Evolutionary conservation across 2,888 invertebrate species (phyloP).

Genomic region (Apantesis nais): DNA sequence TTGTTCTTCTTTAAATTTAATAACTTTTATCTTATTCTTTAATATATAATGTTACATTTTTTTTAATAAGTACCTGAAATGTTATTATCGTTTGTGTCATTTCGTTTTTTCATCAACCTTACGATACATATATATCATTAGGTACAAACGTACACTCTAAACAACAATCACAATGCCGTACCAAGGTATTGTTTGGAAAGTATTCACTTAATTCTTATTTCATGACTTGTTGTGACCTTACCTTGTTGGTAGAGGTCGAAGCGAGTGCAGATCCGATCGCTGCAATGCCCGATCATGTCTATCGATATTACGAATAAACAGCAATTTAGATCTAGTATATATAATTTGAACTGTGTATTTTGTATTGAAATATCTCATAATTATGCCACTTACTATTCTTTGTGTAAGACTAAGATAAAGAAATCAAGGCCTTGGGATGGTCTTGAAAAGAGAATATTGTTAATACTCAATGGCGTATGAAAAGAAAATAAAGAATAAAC

Average conservation of each 20-base stretch:
- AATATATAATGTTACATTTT: too few relatives aligned
- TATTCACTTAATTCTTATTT: conserved; percentile 71
- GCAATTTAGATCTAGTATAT: conserved; percentile 46
- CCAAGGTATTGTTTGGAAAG: conserved; percentile 62
- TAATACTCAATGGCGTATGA: background rate
- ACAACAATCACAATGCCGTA: conserved; percentile 40
- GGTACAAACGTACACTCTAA: background rate
- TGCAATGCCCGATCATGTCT: conserved; percentile 60
- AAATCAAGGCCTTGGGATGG: background rate
- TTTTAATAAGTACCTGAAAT: too few relatives aligned
- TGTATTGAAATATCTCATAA: conserved; percentile 17
- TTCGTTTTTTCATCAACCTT: background rate
- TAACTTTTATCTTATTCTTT: too few relatives aligned
- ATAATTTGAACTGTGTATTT: conserved; percentile 36
- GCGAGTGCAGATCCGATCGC: conserved; percentile 62
- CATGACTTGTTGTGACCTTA: conserved; percentile 72
- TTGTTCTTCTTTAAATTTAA: too few relatives aligned
- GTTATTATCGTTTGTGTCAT: too few relatives aligned
- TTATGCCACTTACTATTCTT: background rate
- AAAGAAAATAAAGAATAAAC: conserved; percentile 2
- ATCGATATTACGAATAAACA: conserved; percentile 60
- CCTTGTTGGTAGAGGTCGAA: conserved; percentile 63
- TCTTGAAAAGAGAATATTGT: background rate
- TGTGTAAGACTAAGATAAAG: background rate
- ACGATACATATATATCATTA: background rate